A percentile compares a stretch with the other conserved stretches of the same genome.
phyloP scores from a whole-genome alignment of 2,797 vertebrate species.

The Scleropages formosus region DNA sequence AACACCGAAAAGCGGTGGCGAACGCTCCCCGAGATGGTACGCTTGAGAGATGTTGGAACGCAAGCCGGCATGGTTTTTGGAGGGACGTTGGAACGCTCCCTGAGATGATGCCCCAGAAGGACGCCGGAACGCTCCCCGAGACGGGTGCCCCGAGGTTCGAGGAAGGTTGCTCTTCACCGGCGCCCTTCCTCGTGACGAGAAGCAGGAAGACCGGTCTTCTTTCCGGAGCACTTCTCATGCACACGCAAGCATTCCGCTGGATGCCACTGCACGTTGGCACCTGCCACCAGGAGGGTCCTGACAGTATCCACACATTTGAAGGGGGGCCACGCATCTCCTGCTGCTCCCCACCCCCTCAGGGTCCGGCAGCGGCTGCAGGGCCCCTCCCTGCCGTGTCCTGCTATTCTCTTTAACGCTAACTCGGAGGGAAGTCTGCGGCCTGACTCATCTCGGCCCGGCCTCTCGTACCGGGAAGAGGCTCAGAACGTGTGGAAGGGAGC shows the following conservation, averaged over 20 bases:
- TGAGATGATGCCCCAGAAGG: too few species aligned
- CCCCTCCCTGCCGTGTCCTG: background rate
- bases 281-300: constrained; percentile 27
- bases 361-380: background rate
- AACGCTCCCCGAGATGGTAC: too few species aligned
- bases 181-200: background rate
- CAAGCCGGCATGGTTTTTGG: too few species aligned
- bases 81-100: too few species aligned
- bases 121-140: background rate
- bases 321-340: background rate
- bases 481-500: constrained; percentile 42
- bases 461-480: background rate
- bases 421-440: constrained; percentile 13
- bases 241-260: constrained; percentile 50
- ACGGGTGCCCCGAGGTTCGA: background rate
- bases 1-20: too few species aligned
- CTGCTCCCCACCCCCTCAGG: background rate
- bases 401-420: constrained; percentile 23
- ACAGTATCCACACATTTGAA: background rate
- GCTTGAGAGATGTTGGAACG: too few species aligned
- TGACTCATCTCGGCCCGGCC: constrained; percentile 27
- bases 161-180: background rate
- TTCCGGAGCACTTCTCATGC: constrained; percentile 19
- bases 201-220: constrained; percentile 13
- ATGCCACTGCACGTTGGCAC: constrained; percentile 58